Conservation (phyloP, 2,113 vertebrate species). For the Misgurnus anguillicaudatus region DNA sequence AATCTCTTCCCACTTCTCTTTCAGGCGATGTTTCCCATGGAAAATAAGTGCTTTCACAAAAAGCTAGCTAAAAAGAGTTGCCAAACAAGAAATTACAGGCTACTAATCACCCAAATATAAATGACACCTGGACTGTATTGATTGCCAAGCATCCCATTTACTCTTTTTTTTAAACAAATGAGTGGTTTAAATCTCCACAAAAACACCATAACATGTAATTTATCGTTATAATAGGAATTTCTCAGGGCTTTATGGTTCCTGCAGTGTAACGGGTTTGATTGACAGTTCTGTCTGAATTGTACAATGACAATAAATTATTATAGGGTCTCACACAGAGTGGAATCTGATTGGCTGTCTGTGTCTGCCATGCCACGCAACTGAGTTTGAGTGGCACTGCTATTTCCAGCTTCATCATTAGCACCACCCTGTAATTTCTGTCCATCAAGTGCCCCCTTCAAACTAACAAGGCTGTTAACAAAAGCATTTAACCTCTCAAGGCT, state of each 20-base stretch:
- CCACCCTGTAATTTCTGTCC: conserved; percentile 34
- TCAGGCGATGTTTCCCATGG: conserved; percentile 1
- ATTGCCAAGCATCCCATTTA: no score
- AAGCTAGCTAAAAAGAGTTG: not conserved
- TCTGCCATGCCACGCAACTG: not conserved
- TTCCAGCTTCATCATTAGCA: conserved; percentile 34
- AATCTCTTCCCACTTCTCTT: conserved; percentile 17
- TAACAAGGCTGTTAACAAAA: conserved; percentile 30
- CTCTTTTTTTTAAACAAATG: no score
- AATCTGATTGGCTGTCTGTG: conserved; percentile 17
- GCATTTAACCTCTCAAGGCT: conserved; percentile 13
- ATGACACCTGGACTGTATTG: no score
- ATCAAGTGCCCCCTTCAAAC: conserved; percentile 31
- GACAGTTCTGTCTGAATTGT: not conserved
- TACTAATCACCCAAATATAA: not conserved
- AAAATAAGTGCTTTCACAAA: not conserved
- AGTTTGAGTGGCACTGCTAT: conserved; percentile 35
- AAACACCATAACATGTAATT: no score
- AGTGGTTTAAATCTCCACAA: no score
- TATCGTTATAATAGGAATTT: no score
- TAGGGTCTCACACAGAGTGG: not conserved
- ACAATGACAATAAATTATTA: conserved; percentile 27
- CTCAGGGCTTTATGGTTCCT: not conserved
- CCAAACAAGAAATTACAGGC: not conserved
- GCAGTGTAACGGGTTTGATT: not conserved